These are phyloP conservation scores for Drosophila rufa DNA, from an alignment of 1,140 invertebrate genomes.

Conservation along the genomic window DNA sequence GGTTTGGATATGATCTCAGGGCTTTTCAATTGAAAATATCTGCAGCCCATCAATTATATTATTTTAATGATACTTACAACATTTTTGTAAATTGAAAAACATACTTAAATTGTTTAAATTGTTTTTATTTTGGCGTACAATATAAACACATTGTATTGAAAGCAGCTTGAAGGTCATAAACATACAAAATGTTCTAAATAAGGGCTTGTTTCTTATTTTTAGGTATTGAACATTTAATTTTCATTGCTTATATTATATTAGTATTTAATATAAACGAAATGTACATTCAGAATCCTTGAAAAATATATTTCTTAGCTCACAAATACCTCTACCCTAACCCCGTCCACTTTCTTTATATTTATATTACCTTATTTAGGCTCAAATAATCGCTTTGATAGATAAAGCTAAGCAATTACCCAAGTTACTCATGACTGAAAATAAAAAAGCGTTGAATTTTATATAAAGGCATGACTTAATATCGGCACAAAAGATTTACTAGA, in stretches of 20 bases:
- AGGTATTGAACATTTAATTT: background rate
- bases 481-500: conserved; percentile 18
- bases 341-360: background rate
- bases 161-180: background rate
- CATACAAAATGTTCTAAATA: background rate
- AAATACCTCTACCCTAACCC: background rate
- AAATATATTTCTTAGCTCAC: background rate
- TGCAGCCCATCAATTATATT: background rate
- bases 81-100: background rate
- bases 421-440: conserved; percentile 15
- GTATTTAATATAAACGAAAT: background rate
- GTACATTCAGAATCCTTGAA: background rate
- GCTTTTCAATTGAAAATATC: no score
- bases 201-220: background rate
- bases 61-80: conserved; percentile 1
- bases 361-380: conserved; percentile 3
- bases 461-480: conserved; percentile 15
- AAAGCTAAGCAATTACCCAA: conserved; percentile 6
- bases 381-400: background rate
- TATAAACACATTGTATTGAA: background rate
- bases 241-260: no score
- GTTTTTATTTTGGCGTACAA: background rate
- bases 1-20: background rate
- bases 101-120: background rate
- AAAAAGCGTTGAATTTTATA: conserved; percentile 5